Base-by-base conservation (phyloP, 2,888 invertebrate species). In the Drosophila phalerata region DNA sequence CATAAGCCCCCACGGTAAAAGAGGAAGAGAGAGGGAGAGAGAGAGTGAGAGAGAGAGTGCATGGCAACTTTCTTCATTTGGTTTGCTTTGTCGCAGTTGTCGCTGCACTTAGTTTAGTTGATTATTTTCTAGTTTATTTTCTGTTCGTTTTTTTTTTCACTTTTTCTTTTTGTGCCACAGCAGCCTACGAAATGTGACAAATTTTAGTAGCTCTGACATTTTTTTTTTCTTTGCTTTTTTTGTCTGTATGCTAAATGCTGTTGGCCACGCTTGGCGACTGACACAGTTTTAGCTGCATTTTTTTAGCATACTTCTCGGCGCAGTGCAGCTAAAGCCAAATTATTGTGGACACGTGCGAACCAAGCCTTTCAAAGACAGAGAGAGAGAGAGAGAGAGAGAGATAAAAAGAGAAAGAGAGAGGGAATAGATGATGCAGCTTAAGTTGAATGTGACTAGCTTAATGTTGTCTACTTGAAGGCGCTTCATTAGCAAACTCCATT, bases 131-230 rank as follows among this genome's bases (percentile, higher is more conserved):
- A 51, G 61, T 58, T 61, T 76, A 57, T 77, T 43, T 48, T 57
- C 34, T 38, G 34, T 30, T 30, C 32, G 34, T 30, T 30, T 15
- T 47, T 48, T 71, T 45, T 70, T 43, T 37, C 28, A 19, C 37
- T 38, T 40, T 19, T 19, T 51, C 38, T 38, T 57, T 71, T 64
- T 65, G 52, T 58, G 51, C 22, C 69, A 47, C 66, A 52, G 65
- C 69, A 72, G 81, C 84, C 79, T 82, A 82, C 73, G 63, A 81
- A 79, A 74, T 85, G 77, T 85, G 85, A 84, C 85, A 85, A 85
- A 85, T 85, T 81, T 67, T 67, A 42, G 61, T 67, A 63, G 17
- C 57, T 53, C 49, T 55, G 61, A 28, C 49, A 25, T 25, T 52
- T 34, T 15, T 28, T 11, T 52, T 38, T 13, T 38, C 4, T 9